Conservation (phyloP, 2,113 vertebrate species). For the Coptodon bakossiorum region DNA sequence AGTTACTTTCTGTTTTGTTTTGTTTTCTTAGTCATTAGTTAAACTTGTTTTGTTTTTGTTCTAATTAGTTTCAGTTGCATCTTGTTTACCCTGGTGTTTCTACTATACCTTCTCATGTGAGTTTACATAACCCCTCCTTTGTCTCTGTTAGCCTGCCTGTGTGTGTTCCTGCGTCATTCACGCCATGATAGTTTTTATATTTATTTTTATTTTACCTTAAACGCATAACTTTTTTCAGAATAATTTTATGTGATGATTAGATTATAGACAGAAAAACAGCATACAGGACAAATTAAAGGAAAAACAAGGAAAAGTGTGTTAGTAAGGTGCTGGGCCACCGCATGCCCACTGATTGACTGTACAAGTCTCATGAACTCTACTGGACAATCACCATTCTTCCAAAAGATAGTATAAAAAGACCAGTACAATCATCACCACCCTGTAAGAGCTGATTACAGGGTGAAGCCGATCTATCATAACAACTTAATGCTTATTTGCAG, state of each 20-base stretch:
- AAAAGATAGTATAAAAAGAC: neutral
- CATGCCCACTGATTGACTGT: neutral
- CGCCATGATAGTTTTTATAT: neutral
- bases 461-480: neutral
- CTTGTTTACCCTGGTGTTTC: neutral
- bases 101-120: neutral
- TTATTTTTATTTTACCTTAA: neutral
- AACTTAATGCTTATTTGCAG: neutral
- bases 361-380: neutral
- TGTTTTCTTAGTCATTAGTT: neutral
- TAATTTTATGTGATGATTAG: neutral
- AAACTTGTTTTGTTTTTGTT: neutral
- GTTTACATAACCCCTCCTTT: neutral
- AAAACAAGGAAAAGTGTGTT: neutral
- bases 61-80: neutral
- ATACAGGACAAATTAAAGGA: neutral
- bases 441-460: neutral
- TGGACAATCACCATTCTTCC: neutral
- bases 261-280: neutral
- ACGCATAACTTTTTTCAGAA: neutral
- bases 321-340: accelerated
- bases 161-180: neutral
- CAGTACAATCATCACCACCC: neutral
- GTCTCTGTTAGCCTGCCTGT: neutral
- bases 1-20: neutral